Conservation (phyloP, 2,888 invertebrate genomes). For the Ctenicera cuprea region DNA sequence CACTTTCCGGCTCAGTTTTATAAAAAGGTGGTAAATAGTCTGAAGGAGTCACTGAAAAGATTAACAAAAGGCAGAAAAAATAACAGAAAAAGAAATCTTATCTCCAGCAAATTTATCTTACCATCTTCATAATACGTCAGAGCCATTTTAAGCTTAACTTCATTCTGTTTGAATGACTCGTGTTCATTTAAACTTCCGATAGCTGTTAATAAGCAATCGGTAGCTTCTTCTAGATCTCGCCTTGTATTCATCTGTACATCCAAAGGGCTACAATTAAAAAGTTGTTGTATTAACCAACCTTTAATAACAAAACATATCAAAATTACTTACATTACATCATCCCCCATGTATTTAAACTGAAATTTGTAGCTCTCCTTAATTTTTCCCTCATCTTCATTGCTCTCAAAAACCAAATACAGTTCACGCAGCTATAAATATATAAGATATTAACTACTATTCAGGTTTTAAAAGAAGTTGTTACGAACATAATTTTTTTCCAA, state of each 20-base stretch:
- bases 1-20: not conserved
- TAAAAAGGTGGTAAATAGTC: not conserved
- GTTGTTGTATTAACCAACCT: not conserved
- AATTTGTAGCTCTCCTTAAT: conserved; percentile 18
- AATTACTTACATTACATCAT: conserved; percentile 9
- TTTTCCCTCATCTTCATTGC: not conserved
- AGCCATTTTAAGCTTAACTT: not conserved
- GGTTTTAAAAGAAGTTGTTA: not conserved
- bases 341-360: conserved; percentile 17
- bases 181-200: conserved; percentile 1
- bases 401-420: conserved; percentile 10
- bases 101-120: not conserved
- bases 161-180: not conserved
- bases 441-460: not conserved
- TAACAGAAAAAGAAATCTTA: not conserved
- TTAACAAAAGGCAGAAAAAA: not conserved
- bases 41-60: not conserved
- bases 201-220: not conserved
- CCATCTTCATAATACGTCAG: conserved; percentile 22
- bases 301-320: too few species aligned
- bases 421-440: conserved; percentile 10
- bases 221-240: not conserved
- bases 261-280: not conserved
- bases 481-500: conserved; percentile 19
- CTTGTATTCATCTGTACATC: not conserved